A percentile compares a stretch with the other conserved stretches of the same genome.
Conservation (phyloP, 2,888 invertebrate genomes). For the Ophioninae sp. region DNA sequence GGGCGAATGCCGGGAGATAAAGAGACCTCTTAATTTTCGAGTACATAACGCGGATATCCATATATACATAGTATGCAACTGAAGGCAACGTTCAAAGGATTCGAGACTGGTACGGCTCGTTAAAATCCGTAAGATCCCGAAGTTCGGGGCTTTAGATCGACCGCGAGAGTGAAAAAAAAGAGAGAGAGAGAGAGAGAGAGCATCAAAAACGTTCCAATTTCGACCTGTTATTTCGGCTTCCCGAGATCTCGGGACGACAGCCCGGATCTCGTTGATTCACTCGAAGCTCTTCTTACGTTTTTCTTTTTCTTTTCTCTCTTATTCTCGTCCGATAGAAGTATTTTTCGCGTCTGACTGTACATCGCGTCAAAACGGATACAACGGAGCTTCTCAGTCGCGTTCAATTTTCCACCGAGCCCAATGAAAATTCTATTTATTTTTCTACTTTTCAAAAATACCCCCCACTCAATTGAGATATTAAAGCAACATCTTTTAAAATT, state of each 20-base stretch:
- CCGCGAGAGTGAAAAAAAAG: slow-evolving; percentile 12
- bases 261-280: slow-evolving; percentile 37
- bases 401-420: neutral
- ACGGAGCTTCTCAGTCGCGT: neutral
- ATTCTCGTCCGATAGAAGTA: neutral
- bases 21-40: slow-evolving; percentile 66
- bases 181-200: slow-evolving; percentile 10
- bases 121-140: slow-evolving; percentile 58
- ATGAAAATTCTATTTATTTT: neutral
- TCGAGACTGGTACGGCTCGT: slow-evolving; percentile 54
- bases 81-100: slow-evolving; percentile 57
- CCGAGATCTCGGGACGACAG: slow-evolving; percentile 59
- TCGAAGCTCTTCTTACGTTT: neutral
- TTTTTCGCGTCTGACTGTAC: neutral
- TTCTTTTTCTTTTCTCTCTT: neutral
- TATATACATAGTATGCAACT: slow-evolving; percentile 23
- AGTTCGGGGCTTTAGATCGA: slow-evolving; percentile 24
- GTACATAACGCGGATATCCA: slow-evolving; percentile 38
- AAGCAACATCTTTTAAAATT: too few relatives aligned
- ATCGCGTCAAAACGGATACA: neutral
- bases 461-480: too few relatives aligned
- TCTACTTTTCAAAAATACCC: too few relatives aligned
- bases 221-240: slow-evolving; percentile 46
- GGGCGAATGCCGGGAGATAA: slow-evolving; percentile 61
- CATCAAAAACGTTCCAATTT: slow-evolving; percentile 48